These are phyloP conservation scores for Contarinia nasturtii DNA, from an alignment of 1,140 invertebrate genomes.

Conservation along the genomic window DNA sequence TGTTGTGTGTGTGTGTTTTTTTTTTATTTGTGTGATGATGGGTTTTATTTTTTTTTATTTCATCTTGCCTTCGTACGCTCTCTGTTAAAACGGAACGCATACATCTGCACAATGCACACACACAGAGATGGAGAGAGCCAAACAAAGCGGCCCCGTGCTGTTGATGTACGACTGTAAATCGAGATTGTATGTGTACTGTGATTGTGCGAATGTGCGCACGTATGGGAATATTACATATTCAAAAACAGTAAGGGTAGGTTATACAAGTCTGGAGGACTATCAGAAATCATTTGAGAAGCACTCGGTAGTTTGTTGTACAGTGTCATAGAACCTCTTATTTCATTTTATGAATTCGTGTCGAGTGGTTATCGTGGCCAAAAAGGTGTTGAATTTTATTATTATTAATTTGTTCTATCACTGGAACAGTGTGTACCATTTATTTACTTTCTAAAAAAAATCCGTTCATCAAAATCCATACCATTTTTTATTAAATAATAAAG, in stretches of 20 bases:
- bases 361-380: constrained; percentile 19
- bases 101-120: no score
- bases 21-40: background rate
- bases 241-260: background rate
- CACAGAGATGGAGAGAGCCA: no score
- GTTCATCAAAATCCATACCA: background rate
- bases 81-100: background rate
- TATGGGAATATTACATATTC: background rate
- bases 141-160: no score
- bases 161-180: no score
- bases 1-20: background rate
- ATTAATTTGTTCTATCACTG: background rate
- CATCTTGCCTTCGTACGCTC: background rate
- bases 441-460: background rate
- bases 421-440: background rate
- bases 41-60: background rate
- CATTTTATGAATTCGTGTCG: constrained; percentile 27
- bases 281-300: constrained; percentile 26
- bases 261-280: constrained; percentile 17
- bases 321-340: constrained; percentile 20
- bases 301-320: constrained; percentile 25
- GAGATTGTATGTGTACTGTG: background rate
- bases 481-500: background rate
- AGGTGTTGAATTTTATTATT: constrained; percentile 4
- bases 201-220: background rate